Base-by-base conservation (phyloP, 1,140 invertebrate species). In the Spodoptera litura region DNA sequence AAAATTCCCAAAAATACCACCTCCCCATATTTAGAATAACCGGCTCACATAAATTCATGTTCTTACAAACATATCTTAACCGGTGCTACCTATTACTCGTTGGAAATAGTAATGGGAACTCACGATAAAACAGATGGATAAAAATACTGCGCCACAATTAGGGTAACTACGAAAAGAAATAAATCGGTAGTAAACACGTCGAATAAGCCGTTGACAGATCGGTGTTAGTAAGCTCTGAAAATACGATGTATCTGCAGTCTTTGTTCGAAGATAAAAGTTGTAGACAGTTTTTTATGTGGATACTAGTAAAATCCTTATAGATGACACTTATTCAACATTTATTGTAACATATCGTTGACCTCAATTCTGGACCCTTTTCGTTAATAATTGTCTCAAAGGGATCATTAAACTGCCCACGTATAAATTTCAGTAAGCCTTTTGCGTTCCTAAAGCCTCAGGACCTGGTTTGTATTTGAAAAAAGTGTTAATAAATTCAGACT, bases 331-430 rank as follows among this genome's bases (percentile, higher is more conserved):
- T 70, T 38, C 59, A 38, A 78, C 72, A 79, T 64, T 79, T 73
- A 88, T 85, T 83, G 84, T 84, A 81, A 88, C 80, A 75, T 83
- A 88, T 84, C 77, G 80, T 76, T 55, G 77, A 68, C 70, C 80
- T 82, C 51, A 73, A 78, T 70, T 25, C 68, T 82, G 27, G 78
- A 86, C 81, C 83, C 83, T 86, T 85, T 80, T 85, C 79, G 78
- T 78, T 80, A 79, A 72, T 58, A 82, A 83, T 79, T 78, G 79
- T 72, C 79, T 79, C 80, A 51, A 38, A 15, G 83, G 83, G 82
- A 84, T 78, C 79, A 81, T 85, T 87, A 81, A 78, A 66, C 68
- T 64, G 71, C 73, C 52, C 81, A 81, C 52, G 51, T 74, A 81
- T 86, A 86, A 84, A 88, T 88, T 83, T 78, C 70, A 35, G 58